Evolutionary conservation across 2,113 vertebrate species (phyloP), one percentile per base, ranked within the genome.

Genomic region (Sylvia atricapilla): DNA sequence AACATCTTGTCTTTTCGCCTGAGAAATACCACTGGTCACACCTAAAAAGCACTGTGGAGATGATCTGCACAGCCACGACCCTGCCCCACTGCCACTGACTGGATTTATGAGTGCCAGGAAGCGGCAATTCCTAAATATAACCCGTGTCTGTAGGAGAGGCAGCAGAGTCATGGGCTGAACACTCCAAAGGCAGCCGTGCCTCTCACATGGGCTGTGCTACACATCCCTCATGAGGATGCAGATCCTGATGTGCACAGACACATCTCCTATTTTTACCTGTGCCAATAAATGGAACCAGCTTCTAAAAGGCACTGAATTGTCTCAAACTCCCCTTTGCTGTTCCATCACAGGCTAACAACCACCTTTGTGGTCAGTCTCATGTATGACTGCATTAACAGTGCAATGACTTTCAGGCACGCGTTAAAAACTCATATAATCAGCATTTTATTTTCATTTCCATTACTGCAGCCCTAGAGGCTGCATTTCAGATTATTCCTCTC

Each of bases 181-280:
- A 24, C 2, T 18, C 60, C 70, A 5, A 7, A 18, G 28, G 1
- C 60, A 24, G 55, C 4, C 1, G 0, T 8, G 3, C 11, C 11
- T 11, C 30, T 39, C 8, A 5, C 17, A 14, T 0, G 2, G 21
- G 21, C 83, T 25, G 19, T 15, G 1, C 5, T 35, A 18, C 9
- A 33, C 19, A 56, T 7, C 6, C 0, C 6, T 0, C 5, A 0
- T 3, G 16, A 80, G 24, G 1, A n/a, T 2, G 15, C 63, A 47
- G 15, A 60, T 8, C 27, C 28, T 12, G 7, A 56, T 12, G 3
- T 2, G 4, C n/a, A 66, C 8, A 3, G 43, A 47, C 75, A 47
- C 0, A 1, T 52, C 13, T 53, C 1, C 46, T 49, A 3, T 10
- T 94, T 80, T 70, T 0, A 66, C 43, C 10, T 0, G 3, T 13